Evolutionary conservation across 1,140 invertebrate genomes (phyloP).

Genomic region (Diachasmimorpha longicaudata): DNA sequence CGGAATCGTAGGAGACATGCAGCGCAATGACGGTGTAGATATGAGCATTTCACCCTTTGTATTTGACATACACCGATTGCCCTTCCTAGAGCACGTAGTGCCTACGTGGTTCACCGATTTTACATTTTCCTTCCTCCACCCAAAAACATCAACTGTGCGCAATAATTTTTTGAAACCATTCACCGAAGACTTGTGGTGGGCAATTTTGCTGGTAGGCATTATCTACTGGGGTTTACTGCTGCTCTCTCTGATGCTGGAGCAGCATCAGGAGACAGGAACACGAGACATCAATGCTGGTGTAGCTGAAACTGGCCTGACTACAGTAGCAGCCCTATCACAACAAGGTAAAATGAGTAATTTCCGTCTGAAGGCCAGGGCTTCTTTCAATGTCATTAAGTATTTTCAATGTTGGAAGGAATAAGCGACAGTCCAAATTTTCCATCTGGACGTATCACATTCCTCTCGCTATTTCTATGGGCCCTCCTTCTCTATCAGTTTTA

Average conservation of each 20-base stretch:
- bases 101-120: slow-evolving; percentile 63
- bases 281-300: slow-evolving; percentile 5
- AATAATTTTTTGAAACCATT: slow-evolving; percentile 59
- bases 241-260: slow-evolving; percentile 31
- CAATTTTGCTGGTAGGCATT: slow-evolving; percentile 28
- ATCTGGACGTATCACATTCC: slow-evolving; percentile 67
- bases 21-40: slow-evolving; percentile 60
- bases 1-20: slow-evolving; percentile 70
- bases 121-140: slow-evolving; percentile 70
- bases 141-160: slow-evolving; percentile 65
- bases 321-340: slow-evolving; percentile 59
- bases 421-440: slow-evolving; percentile 58
- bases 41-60: slow-evolving; percentile 68
- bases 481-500: slow-evolving; percentile 74
- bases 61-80: slow-evolving; percentile 64
- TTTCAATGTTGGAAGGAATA: slow-evolving; percentile 49
- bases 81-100: slow-evolving; percentile 64
- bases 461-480: slow-evolving; percentile 70
- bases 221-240: slow-evolving; percentile 40
- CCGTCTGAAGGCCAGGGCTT: too few species aligned
- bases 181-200: slow-evolving; percentile 38
- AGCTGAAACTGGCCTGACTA: slow-evolving; percentile 47
- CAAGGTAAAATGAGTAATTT: slow-evolving; percentile 56
- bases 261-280: neutral
- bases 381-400: neutral